A percentile compares a stretch with the other conserved stretches of the same genome.
Conservation (phyloP, 2,888 invertebrate genomes). For the Mallateleia sp. region DNA sequence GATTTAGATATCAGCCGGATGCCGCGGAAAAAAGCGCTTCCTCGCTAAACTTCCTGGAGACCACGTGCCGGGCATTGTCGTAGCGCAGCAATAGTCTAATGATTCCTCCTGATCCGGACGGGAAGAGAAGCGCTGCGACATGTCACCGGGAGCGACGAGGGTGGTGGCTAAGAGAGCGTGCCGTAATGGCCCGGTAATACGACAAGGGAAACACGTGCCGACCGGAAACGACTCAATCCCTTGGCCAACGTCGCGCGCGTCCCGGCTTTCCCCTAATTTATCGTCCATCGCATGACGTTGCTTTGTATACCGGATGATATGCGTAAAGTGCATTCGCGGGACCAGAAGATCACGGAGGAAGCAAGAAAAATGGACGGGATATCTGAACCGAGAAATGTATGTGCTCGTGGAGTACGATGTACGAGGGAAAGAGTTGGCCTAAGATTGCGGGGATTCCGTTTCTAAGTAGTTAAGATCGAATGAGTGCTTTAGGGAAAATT, state of each 20-base stretch:
- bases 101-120: slow-evolving; percentile 88
- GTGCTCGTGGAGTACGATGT: background rate
- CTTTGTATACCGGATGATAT: slow-evolving; percentile 79
- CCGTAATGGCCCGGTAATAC: slow-evolving; percentile 88
- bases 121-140: slow-evolving; percentile 47
- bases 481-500: too few species aligned
- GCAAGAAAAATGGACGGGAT: slow-evolving; percentile 46
- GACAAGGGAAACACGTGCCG: slow-evolving; percentile 86
- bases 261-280: slow-evolving; percentile 86
- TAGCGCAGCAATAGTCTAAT: slow-evolving; percentile 86
- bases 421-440: slow-evolving; percentile 43
- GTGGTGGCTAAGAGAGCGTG: slow-evolving; percentile 70
- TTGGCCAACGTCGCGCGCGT: slow-evolving; percentile 74
- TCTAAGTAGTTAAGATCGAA: slow-evolving; percentile 1
- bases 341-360: slow-evolving; percentile 56
- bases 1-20: slow-evolving; percentile 86
- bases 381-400: slow-evolving; percentile 54
- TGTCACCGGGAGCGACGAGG: slow-evolving; percentile 56
- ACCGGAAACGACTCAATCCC: slow-evolving; percentile 89
- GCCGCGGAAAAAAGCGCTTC: slow-evolving; percentile 83
- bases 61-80: slow-evolving; percentile 85
- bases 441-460: slow-evolving; percentile 12
- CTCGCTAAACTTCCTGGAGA: slow-evolving; percentile 88
- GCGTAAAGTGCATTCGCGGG: slow-evolving; percentile 73
- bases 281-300: slow-evolving; percentile 86